Conservation (phyloP, 2,113 vertebrate genomes). For the Nothoprocta perdicaria region DNA sequence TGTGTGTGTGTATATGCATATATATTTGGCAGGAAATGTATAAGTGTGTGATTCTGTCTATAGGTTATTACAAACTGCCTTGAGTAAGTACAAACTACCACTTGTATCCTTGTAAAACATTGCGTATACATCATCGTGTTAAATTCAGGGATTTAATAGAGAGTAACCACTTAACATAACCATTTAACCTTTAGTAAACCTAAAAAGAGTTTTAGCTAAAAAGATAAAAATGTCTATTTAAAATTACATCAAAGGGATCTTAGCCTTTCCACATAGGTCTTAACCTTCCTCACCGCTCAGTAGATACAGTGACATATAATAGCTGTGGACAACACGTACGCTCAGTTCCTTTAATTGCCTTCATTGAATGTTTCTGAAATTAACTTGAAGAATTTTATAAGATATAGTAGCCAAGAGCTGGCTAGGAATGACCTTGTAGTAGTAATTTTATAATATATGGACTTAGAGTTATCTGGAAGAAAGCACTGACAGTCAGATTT, state of each 20-base stretch:
- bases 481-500: slow-evolving; percentile 34
- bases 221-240: neutral
- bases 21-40: neutral
- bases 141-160: neutral
- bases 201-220: neutral
- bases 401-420: slow-evolving; percentile 18
- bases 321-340: neutral
- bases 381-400: slow-evolving; percentile 33
- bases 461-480: neutral
- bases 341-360: slow-evolving; percentile 10
- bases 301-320: neutral
- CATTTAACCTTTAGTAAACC: neutral
- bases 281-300: neutral
- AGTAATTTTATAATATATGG: neutral
- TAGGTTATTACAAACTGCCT: neutral
- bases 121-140: neutral
- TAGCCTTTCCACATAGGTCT: neutral
- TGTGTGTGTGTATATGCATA: neutral
- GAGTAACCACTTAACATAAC: neutral
- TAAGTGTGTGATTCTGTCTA: neutral
- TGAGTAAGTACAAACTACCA: neutral
- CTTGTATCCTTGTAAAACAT: neutral
- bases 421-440: slow-evolving; percentile 6
- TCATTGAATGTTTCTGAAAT: slow-evolving; percentile 46
- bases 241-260: neutral